Percentiles rank a stretch among this genome's conserved stretches.
phyloP scores from a whole-genome alignment of 2,797 vertebrate species.

The Acanthurus tractus region DNA sequence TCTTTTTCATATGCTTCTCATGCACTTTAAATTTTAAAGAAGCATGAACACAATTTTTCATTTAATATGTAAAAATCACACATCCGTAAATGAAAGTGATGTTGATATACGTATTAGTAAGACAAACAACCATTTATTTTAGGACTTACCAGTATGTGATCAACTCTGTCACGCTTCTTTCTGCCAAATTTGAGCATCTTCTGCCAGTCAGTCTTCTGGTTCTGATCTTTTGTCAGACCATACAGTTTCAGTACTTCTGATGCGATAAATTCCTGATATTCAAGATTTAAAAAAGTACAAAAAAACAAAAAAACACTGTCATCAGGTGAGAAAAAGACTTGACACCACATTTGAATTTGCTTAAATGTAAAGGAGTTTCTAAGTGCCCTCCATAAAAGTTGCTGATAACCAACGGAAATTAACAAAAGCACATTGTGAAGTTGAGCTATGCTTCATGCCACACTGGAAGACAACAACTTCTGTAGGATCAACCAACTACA shows the following conservation, averaged over 20 bases:
- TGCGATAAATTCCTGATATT: constrained; percentile 87
- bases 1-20: neutral
- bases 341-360: neutral
- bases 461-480: neutral
- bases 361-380: neutral
- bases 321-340: neutral
- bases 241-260: constrained; percentile 93
- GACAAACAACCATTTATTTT: neutral
- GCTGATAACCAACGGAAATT: neutral
- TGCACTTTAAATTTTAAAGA: neutral
- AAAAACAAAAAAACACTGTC: neutral
- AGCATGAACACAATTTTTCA: neutral
- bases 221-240: constrained; percentile 90
- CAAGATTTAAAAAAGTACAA: neutral
- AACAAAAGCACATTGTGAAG: constrained; percentile 3
- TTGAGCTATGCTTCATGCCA: neutral
- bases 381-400: neutral
- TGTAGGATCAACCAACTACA: neutral
- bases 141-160: constrained; percentile 93
- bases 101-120: neutral
- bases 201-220: constrained; percentile 97
- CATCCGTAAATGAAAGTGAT: neutral
- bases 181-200: constrained; percentile 99
- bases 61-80: neutral
- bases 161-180: constrained; percentile 97